These are phyloP conservation scores for Ascaphus truei DNA, from an alignment of 2,113 vertebrate genomes.

Conservation along the genomic window DNA sequence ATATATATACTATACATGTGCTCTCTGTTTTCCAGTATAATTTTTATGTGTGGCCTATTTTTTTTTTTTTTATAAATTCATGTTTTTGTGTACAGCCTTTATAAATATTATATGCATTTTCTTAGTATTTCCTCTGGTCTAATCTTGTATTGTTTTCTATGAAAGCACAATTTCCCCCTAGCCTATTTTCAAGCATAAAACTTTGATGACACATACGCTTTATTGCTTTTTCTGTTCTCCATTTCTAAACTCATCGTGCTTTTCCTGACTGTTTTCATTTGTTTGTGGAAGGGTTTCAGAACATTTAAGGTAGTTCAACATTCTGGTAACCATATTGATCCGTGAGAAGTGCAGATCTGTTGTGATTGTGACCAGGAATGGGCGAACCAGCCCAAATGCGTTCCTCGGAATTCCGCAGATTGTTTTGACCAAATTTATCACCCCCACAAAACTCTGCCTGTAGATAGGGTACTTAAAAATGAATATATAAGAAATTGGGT, in stretches of 20 bases:
- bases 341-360: too few relatives aligned
- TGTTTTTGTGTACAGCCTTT: conserved; percentile 17
- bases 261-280: conserved; percentile 7
- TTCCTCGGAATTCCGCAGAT: too few relatives aligned
- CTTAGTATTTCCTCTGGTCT: conserved; percentile 13
- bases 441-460: too few relatives aligned
- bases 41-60: background rate
- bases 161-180: conserved; percentile 17
- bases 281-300: background rate
- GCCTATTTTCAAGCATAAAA: conserved; percentile 2
- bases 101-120: conserved; percentile 16
- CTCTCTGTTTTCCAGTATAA: background rate
- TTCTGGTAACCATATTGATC: too few relatives aligned
- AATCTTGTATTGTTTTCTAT: conserved; percentile 22
- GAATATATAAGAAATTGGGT: too few relatives aligned
- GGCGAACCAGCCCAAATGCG: too few relatives aligned
- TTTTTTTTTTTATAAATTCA: background rate
- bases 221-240: conserved; percentile 2
- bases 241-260: background rate
- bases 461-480: too few relatives aligned
- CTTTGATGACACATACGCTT: conserved; percentile 10
- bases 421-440: too few relatives aligned
- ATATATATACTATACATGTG: too few relatives aligned
- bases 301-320: too few relatives aligned
- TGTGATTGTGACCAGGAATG: too few relatives aligned